Conservation (phyloP, 2,113 vertebrate species). For the Polyodon spathula region DNA sequence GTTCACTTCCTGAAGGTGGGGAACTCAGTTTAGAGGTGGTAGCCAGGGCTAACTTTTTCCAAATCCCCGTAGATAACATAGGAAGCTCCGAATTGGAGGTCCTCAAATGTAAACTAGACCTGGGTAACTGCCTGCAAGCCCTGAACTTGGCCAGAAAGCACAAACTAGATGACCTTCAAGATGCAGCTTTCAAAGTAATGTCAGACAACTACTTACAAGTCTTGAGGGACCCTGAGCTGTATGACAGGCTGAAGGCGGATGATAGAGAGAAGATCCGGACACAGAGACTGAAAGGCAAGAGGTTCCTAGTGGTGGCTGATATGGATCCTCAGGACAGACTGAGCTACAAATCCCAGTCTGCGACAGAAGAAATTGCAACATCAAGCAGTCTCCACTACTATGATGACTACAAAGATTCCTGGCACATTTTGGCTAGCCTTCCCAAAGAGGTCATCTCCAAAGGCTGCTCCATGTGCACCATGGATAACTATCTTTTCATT, state of each 20-base stretch:
- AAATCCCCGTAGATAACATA: constrained; percentile 25
- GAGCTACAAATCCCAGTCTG: constrained; percentile 12
- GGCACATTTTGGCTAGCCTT: constrained; percentile 60
- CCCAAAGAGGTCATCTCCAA: constrained; percentile 67
- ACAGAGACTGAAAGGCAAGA: constrained; percentile 55
- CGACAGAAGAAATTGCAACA: constrained; percentile 21
- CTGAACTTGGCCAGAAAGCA: constrained; percentile 65
- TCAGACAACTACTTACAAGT: constrained; percentile 84
- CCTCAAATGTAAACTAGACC: constrained; percentile 51
- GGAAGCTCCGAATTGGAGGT: constrained; percentile 36
- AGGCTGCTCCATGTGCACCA: constrained; percentile 70
- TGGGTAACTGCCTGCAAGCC: constrained; percentile 77
- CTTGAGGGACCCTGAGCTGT: constrained; percentile 64
- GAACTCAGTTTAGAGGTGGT: constrained; percentile 28
- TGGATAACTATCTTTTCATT: constrained; percentile 92
- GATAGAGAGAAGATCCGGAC: constrained; percentile 72
- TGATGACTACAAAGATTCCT: constrained; percentile 58
- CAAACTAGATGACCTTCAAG: constrained; percentile 43
- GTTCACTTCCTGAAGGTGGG: neutral
- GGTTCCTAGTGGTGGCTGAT: constrained; percentile 61
- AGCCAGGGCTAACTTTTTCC: constrained; percentile 39
- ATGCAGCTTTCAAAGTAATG: constrained; percentile 73
- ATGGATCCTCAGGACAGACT: constrained; percentile 52
- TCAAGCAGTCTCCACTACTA: constrained; percentile 72
- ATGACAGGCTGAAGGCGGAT: constrained; percentile 54